phyloP scores from a whole-genome alignment of 2,888 invertebrate genomes.

The Steinernema carpocapsae region DNA sequence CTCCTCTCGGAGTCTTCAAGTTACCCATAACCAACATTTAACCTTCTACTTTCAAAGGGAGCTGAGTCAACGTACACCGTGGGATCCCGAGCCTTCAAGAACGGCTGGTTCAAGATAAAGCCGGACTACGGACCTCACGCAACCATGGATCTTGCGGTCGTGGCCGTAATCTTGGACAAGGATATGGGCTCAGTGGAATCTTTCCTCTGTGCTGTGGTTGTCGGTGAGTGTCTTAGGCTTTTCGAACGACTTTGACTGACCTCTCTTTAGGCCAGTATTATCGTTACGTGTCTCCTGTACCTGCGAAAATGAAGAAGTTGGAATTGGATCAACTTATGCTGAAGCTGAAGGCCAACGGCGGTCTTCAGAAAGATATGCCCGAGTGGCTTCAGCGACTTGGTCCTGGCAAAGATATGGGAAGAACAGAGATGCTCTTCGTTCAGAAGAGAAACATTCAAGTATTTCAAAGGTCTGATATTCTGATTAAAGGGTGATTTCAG shows the following conservation, averaged over 20 bases:
- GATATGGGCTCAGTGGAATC: conserved; percentile 4
- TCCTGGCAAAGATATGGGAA: background rate
- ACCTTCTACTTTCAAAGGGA: conserved; percentile 36
- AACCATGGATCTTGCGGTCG: conserved; percentile 62
- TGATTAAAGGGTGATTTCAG: conserved; percentile 24
- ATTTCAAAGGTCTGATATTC: background rate
- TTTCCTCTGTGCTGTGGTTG: conserved; percentile 12
- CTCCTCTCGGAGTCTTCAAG: background rate
- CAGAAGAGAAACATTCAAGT: conserved; percentile 8
- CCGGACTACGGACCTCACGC: conserved; percentile 60
- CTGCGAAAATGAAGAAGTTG: background rate
- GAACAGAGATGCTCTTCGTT: background rate
- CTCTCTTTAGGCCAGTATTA: background rate
- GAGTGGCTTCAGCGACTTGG: conserved; percentile 15
- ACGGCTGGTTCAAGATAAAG: conserved; percentile 67
- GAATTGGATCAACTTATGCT: background rate
- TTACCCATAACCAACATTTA: conserved; percentile 11
- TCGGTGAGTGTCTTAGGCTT: background rate
- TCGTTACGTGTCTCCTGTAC: background rate
- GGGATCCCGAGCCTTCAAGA: conserved; percentile 49
- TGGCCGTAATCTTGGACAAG: conserved; percentile 52
- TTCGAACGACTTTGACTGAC: background rate
- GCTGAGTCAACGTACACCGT: conserved; percentile 42
- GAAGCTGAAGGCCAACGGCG: background rate
- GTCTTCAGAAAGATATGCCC: conserved; percentile 32